These are phyloP conservation scores for Phymastichus coffea DNA, from an alignment of 1,140 invertebrate species.

Conservation along the genomic window DNA sequence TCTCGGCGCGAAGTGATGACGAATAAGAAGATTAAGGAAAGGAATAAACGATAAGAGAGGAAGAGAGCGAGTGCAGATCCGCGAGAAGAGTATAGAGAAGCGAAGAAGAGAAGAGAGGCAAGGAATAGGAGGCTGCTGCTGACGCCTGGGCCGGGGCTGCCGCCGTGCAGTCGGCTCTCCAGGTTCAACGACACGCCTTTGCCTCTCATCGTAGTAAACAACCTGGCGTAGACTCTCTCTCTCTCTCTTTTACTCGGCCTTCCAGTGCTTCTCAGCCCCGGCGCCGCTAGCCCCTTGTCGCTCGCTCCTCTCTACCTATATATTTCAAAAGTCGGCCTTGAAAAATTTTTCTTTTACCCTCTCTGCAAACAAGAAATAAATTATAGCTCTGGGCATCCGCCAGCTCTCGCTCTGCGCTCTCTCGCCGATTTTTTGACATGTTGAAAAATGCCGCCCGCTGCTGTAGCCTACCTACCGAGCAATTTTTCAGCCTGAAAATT, in stretches of 20 bases:
- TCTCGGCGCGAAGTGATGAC: too few species aligned
- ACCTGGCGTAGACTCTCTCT: constrained; percentile 47
- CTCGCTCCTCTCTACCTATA: not conserved
- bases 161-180: constrained; percentile 23
- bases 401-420: too few species aligned
- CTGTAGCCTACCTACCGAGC: too few species aligned
- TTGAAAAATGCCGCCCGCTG: too few species aligned
- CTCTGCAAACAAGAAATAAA: too few species aligned
- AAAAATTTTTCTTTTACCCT: too few species aligned
- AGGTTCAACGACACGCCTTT: constrained; percentile 56
- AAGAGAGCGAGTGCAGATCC: constrained; percentile 13
- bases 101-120: constrained; percentile 9
- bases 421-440: too few species aligned
- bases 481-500: too few species aligned
- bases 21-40: constrained; percentile 32
- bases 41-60: constrained; percentile 24
- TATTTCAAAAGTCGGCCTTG: too few species aligned
- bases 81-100: constrained; percentile 22
- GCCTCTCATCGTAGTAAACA: constrained; percentile 54
- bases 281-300: constrained; percentile 31
- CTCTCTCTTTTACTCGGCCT: constrained; percentile 36
- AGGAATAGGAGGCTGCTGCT: constrained; percentile 18
- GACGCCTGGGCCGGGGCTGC: constrained; percentile 42
- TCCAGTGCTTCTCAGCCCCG: constrained; percentile 43
- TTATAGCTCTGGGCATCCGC: too few species aligned